Percentiles rank a stretch among this genome's conserved stretches.
phyloP scores from a whole-genome alignment of 2,797 vertebrate species.

The Babyrousa celebensis region DNA sequence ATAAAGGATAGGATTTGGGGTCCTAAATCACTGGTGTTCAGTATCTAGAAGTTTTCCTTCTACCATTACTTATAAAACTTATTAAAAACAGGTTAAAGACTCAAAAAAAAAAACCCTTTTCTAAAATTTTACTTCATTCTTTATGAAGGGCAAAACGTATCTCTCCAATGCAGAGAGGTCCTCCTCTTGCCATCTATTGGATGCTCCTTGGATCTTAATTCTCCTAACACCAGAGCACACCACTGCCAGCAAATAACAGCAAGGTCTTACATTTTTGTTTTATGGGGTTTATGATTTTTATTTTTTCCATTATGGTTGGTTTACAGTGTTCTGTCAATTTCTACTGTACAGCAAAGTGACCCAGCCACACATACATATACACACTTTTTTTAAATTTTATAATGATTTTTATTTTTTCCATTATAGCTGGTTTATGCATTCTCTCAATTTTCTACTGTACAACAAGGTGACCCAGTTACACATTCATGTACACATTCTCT shows the following conservation, averaged over 20 bases:
- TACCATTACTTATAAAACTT: constrained; percentile 9
- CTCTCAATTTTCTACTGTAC: too few species aligned
- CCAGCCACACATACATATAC: too few species aligned
- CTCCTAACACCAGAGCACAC: background rate
- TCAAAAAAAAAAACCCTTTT: background rate
- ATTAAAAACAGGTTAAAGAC: constrained; percentile 21
- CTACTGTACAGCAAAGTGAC: too few species aligned
- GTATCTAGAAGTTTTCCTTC: background rate
- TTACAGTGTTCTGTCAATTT: too few species aligned
- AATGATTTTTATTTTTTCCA: too few species aligned
- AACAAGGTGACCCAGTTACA: too few species aligned
- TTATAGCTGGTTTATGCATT: too few species aligned
- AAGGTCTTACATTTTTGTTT: constrained; percentile 5
- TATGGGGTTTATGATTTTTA: too few species aligned
- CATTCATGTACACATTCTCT: too few species aligned
- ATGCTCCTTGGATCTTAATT: background rate
- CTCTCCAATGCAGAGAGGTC: background rate
- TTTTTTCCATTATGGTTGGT: too few species aligned
- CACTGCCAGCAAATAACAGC: background rate
- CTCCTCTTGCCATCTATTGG: background rate
- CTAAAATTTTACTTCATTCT: constrained; percentile 37
- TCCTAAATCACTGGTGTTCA: background rate
- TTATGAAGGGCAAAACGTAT: background rate
- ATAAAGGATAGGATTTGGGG: background rate
- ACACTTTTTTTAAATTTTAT: too few species aligned